Percentiles rank a stretch among this genome's conserved stretches.
These are phyloP conservation scores for Dioctria rufipes DNA, from an alignment of 2,888 invertebrate genomes.

Conservation along the genomic window DNA sequence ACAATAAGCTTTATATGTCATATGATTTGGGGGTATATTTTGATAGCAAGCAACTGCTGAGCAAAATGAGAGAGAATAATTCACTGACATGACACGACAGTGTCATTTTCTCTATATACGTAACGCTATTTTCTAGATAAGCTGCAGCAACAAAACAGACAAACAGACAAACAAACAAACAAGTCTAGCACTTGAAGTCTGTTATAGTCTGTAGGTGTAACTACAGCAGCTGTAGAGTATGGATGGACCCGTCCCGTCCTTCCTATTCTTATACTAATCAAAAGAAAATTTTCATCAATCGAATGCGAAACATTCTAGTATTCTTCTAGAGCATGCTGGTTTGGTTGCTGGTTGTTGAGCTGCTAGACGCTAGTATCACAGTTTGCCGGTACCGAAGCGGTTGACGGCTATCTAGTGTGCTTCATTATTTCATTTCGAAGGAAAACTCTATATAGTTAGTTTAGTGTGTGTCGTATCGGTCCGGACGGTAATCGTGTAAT, in stretches of 20 bases:
- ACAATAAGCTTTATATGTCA: too few relatives aligned
- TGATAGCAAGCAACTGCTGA: neutral
- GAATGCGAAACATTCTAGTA: neutral
- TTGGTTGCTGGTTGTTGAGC: neutral
- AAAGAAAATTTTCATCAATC: slow-evolving; percentile 13
- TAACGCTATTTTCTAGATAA: neutral
- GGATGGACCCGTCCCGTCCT: neutral
- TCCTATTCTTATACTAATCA: neutral
- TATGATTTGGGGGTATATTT: too few relatives aligned
- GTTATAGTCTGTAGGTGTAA: too few relatives aligned
- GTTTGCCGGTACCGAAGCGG: slow-evolving; percentile 40
- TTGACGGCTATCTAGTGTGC: neutral
- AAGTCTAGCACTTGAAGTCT: too few relatives aligned
- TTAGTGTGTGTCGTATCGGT: neutral
- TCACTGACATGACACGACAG: neutral
- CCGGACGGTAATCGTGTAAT: neutral
- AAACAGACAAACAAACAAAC: too few relatives aligned
- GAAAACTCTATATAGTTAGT: neutral
- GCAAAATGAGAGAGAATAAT: neutral
- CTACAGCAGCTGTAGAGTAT: neutral
- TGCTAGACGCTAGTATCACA: neutral
- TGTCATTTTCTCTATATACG: too few relatives aligned
- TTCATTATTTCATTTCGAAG: neutral
- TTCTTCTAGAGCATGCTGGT: neutral
- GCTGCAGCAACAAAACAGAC: neutral